Evolutionary conservation across 2,113 vertebrate species (phyloP).

Genomic region (Pantherophis guttatus): DNA sequence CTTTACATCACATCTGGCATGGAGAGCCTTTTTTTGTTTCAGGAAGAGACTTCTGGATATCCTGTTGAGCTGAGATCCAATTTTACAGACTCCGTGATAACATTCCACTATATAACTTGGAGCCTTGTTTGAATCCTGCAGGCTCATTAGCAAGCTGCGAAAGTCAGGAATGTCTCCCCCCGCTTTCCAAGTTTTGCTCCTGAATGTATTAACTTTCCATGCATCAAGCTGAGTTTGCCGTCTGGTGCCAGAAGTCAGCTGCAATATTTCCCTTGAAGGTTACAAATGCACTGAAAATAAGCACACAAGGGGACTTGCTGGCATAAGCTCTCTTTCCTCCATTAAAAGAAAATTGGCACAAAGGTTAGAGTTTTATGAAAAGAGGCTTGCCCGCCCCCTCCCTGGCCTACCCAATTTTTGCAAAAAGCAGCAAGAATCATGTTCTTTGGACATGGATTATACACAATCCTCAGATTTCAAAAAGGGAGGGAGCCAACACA

Average conservation of each 20-base stretch:
- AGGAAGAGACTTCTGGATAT: neutral
- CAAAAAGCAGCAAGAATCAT: neutral
- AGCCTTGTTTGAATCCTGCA: neutral
- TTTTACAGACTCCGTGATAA: neutral
- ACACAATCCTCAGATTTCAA: neutral
- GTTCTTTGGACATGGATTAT: neutral
- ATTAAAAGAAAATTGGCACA: constrained; percentile 13
- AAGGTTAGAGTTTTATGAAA: neutral
- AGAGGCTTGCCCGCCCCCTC: neutral
- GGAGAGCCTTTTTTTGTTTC: neutral
- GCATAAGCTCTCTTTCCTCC: neutral
- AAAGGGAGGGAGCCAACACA: neutral
- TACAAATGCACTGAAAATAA: neutral
- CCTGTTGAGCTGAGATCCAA: neutral
- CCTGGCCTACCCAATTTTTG: neutral
- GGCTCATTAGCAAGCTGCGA: neutral
- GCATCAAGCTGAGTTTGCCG: neutral
- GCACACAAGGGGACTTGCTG: neutral
- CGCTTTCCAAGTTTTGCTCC: neutral
- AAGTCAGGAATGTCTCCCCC: neutral
- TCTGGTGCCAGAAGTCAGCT: neutral
- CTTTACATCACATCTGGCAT: neutral
- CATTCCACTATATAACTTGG: neutral
- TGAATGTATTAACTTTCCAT: neutral
- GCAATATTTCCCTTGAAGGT: neutral